Base-by-base conservation (phyloP, 2,888 invertebrate genomes). In the Glaucopsyche alexis region DNA sequence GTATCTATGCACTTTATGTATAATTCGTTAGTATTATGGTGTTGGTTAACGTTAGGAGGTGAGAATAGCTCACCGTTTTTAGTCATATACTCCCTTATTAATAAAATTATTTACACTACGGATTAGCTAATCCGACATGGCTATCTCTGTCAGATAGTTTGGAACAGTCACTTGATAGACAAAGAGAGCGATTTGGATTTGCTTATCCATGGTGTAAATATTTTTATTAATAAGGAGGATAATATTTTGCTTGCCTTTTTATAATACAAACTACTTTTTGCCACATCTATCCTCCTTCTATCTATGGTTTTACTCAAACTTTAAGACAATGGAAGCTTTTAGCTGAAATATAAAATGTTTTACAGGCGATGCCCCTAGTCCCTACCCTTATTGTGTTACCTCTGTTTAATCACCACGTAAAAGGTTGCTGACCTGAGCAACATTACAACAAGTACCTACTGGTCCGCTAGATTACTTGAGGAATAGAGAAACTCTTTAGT, bases 221-320 rank as follows among this genome's bases (percentile, higher is more conserved):
- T n/a, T n/a, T n/a, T n/a, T n/a, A n/a, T n/a, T n/a, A n/a, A n/a
- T n/a, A n/a, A n/a, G n/a, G n/a, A n/a, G n/a, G n/a, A n/a, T n/a
- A n/a, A n/a, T n/a, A n/a, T n/a, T n/a, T n/a, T n/a, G n/a, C n/a
- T n/a, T n/a, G n/a, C n/a, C n/a, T n/a, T n/a, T n/a, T n/a, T n/a
- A n/a, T 29, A 29, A 29, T 29, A 29, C 29, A 29, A 0, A 29
- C 16, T 19, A 55, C 55, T 55, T 19, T 19, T 19, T 19, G 55
- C 3, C 29, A 29, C 7, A 29, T 60, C 60, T 60, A 13, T 7
- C 5, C 29, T 38, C 13, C 13, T 13, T 29, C 6, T 14, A 2
- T 60, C 29, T 60, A 60, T 60, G 60, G 60, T 60, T 60, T 60
- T 29, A 29, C 60, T 60, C 60, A 60, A 60, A 60, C 29, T 60